Evolutionary conservation across 2,797 vertebrate species (phyloP).

Genomic region (Poeciliopsis turneri): DNA sequence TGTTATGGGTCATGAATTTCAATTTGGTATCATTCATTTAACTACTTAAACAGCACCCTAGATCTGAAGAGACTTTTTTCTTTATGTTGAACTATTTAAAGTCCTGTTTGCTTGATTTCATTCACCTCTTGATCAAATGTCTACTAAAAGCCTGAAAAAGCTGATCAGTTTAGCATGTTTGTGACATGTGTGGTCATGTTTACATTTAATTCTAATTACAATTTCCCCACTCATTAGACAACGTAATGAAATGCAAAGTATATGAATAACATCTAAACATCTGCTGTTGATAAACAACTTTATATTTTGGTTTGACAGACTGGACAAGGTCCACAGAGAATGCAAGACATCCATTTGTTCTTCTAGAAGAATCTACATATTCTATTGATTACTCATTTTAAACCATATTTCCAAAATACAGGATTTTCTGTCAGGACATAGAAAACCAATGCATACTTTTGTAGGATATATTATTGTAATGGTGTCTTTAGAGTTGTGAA

Average conservation of each 20-base stretch:
- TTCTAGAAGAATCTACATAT: not conserved
- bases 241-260: not conserved
- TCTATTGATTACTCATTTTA: not conserved
- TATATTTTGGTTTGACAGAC: not conserved
- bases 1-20: constrained; percentile 1
- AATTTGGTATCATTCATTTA: not conserved
- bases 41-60: not conserved
- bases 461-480: not conserved
- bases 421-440: not conserved
- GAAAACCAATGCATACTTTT: not conserved
- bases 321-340: not conserved
- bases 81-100: not conserved
- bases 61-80: not conserved
- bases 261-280: not conserved
- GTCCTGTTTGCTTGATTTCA: not conserved
- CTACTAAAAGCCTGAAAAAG: not conserved
- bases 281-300: not conserved
- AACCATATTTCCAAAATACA: not conserved
- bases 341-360: not conserved
- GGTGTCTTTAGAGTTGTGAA: not conserved
- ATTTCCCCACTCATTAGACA: not conserved
- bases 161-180: not conserved
- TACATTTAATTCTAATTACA: not conserved
- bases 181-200: not conserved
- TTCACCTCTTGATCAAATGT: not conserved